Evolutionary conservation across 2,888 invertebrate genomes (phyloP), one percentile per base, ranked within the genome.

Genomic region (Beris chalybata): DNA sequence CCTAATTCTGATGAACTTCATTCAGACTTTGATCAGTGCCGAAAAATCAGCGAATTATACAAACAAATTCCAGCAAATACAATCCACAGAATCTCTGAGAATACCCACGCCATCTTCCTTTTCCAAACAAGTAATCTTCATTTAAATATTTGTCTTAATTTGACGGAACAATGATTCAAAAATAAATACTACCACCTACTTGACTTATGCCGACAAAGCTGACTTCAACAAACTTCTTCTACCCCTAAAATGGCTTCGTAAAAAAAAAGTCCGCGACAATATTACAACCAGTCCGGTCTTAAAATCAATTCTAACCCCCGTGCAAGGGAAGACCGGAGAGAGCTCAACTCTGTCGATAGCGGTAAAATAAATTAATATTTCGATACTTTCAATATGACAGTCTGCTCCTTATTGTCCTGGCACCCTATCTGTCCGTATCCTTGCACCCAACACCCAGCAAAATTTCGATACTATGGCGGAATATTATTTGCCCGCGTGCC

Each of bases 331-430:
- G 9, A 9, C 15, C 38, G 32, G 29, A 6, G 11, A 15, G 15
- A 6, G 48, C 5, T 12, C 3, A 6, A 6, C 12, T 12, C 7
- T 15, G 6, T 48, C n/a, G n/a, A 12, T 13, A 38, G 15, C 7
- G 5, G 32, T 53, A 64, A 54, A 54, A 64, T 45, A 64, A 64
- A 64, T 64, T 54, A 64, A 64, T 64, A 64, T 64, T 64, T 64
- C 44, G 31, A 54, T 64, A 64, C 45, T 64, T 64, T 64, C 54
- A 64, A 64, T 64, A 53, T 50, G 31, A 64, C 54, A 54, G 48
- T 44, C 22, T 32, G 31, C 12, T 53, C 13, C 64, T 29, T 30
- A 12, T 64, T 13, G 2, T 13, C 31, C 12, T 54, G 11, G n/a
- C 31, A 29, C 2, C 56, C 43, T n/a, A 15, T 15, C 38, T 15